A percentile compares a stretch with the other conserved stretches of the same genome.
phyloP scores from a whole-genome alignment of 92 coral and sea anemone species.

The Phymanthus crucifer region DNA sequence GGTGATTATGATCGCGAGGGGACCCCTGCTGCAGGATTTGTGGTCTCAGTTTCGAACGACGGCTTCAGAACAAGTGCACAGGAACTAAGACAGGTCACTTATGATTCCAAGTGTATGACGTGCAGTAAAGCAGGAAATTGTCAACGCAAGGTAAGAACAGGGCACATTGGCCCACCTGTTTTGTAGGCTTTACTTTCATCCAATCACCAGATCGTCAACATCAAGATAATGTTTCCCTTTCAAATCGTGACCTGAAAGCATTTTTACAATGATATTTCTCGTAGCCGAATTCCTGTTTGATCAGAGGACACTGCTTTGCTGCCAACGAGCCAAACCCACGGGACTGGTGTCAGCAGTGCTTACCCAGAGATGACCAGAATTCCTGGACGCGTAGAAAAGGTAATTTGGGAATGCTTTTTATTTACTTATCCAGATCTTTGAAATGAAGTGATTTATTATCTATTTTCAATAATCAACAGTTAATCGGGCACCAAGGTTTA shows the following conservation, averaged over 20 bases:
- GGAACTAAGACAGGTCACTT: slow-evolving; percentile 30
- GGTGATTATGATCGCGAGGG: slow-evolving; percentile 24
- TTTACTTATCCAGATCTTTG: background rate
- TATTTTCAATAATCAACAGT: background rate
- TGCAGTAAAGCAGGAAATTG: slow-evolving; percentile 39
- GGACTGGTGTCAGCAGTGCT: slow-evolving; percentile 54
- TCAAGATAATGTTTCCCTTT: too few relatives aligned
- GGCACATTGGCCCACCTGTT: background rate
- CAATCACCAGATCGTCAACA: background rate
- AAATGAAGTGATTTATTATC: background rate
- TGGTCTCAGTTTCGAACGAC: slow-evolving; percentile 43
- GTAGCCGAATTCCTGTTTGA: slow-evolving; percentile 28
- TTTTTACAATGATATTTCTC: background rate
- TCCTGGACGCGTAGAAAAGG: slow-evolving; percentile 45
- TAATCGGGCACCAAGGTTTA: slow-evolving; percentile 32
- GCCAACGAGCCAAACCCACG: slow-evolving; percentile 36
- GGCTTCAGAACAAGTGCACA: slow-evolving; percentile 28
- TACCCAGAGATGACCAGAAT: slow-evolving; percentile 34
- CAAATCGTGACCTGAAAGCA: background rate
- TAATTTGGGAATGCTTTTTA: background rate
- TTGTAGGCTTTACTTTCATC: background rate
- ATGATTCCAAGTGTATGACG: slow-evolving; percentile 48
- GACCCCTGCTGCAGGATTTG: slow-evolving; percentile 45
- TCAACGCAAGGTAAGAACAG: slow-evolving; percentile 30
- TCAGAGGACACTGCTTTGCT: slow-evolving; percentile 54